These are phyloP conservation scores for Marronus borbonicus DNA, from an alignment of 2,888 invertebrate species.

Conservation along the genomic window DNA sequence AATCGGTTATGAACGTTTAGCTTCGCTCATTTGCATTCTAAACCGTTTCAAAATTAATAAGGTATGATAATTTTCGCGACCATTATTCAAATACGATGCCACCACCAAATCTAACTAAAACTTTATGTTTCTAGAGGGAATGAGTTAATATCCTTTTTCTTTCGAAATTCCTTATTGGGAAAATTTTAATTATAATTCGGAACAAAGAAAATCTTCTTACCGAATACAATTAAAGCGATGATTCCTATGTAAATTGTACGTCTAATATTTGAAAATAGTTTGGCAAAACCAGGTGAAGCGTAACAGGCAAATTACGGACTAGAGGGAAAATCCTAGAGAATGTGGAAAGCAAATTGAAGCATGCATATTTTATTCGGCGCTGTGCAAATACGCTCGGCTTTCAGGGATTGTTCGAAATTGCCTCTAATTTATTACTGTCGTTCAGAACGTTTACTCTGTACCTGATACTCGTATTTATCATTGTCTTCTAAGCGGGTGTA, in stretches of 20 bases:
- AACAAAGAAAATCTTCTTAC: no score
- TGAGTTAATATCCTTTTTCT: no score
- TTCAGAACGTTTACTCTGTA: background rate
- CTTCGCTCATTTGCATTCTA: constrained; percentile 8
- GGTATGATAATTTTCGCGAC: constrained; percentile 1
- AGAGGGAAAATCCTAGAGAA: background rate
- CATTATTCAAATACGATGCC: background rate
- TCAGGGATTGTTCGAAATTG: constrained; percentile 24
- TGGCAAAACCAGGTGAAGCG: no score
- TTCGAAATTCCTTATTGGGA: no score
- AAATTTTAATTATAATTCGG: no score
- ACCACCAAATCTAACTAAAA: background rate
- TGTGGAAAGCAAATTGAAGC: constrained; percentile 8
- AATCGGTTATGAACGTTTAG: constrained; percentile 1
- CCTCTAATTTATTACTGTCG: constrained; percentile 14
- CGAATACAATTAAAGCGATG: no score
- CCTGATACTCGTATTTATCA: constrained; percentile 12
- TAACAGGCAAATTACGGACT: no score
- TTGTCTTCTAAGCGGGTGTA: background rate
- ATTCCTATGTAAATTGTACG: background rate
- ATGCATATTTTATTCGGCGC: constrained; percentile 13
- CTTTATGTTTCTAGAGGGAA: no score
- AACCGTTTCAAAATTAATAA: constrained; percentile 18
- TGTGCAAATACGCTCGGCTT: constrained; percentile 12
- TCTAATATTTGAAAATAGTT: background rate